Evolutionary conservation across 2,888 invertebrate genomes (phyloP).

Genomic region (Rhingia campestris): DNA sequence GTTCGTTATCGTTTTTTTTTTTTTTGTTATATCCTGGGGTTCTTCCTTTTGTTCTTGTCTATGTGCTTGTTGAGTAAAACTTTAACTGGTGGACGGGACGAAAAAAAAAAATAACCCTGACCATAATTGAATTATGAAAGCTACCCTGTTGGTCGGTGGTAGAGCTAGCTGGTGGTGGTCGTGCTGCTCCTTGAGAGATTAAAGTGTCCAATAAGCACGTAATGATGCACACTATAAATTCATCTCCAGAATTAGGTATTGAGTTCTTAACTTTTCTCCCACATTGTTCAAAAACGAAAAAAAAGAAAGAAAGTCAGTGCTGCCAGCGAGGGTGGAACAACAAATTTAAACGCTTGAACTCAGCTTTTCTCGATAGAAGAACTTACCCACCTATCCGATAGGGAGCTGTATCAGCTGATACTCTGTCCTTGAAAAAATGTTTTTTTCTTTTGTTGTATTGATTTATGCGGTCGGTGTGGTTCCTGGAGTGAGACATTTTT

Average conservation of each 20-base stretch:
- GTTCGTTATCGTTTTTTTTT: not conserved
- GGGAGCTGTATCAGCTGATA: not conserved
- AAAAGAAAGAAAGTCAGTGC: not conserved
- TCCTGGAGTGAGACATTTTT: constrained; percentile 1
- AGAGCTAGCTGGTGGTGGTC: constrained; percentile 6
- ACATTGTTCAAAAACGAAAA: not conserved
- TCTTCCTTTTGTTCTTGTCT: constrained; percentile 15
- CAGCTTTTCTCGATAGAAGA: constrained; percentile 7
- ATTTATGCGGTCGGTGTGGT: constrained; percentile 8
- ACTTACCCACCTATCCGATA: not conserved
- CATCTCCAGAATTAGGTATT: constrained; percentile 46
- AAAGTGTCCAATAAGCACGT: constrained; percentile 63
- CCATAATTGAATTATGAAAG: constrained; percentile 58
- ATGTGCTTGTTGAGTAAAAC: constrained; percentile 21
- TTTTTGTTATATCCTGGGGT: not conserved
- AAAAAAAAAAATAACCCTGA: constrained; percentile 11
- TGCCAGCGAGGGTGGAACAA: not conserved
- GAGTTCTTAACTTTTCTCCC: constrained; percentile 35
- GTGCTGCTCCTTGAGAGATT: constrained; percentile 41
- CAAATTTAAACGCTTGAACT: constrained; percentile 10
- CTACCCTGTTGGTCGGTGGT: constrained; percentile 19
- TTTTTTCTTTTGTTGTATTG: constrained; percentile 4
- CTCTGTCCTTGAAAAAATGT: not conserved
- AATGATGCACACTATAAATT: constrained; percentile 57
- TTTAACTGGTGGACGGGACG: not conserved